Evolutionary conservation across 92 coral and sea anemone species (phyloP).

Genomic region (Siderastrea radians): DNA sequence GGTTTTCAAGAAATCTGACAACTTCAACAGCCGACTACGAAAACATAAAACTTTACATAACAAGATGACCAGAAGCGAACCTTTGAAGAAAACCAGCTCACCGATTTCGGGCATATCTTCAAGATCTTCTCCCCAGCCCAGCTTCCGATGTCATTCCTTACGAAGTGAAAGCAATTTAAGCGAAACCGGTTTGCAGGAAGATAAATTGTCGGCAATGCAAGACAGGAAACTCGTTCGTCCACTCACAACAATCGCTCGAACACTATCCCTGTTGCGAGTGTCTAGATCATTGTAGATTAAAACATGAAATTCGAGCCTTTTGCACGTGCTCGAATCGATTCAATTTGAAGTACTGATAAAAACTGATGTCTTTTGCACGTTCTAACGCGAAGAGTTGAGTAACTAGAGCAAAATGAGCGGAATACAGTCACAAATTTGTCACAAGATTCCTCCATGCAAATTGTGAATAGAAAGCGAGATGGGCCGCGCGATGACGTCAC

Average conservation of each 20-base stretch:
- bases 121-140: conserved; percentile 10
- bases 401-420: conserved; percentile 21
- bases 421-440: conserved; percentile 11
- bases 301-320: conserved; percentile 44
- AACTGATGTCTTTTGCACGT: conserved; percentile 29
- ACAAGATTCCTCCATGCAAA: conserved; percentile 59
- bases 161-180: conserved; percentile 30
- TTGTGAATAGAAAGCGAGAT: conserved; percentile 37
- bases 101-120: conserved; percentile 65
- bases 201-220: conserved; percentile 18
- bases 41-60: conserved; percentile 2
- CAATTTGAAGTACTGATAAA: conserved; percentile 3
- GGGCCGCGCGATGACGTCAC: conserved; percentile 63
- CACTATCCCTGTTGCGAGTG: conserved; percentile 28
- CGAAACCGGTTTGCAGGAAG: conserved; percentile 36
- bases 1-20: conserved; percentile 35
- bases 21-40: not conserved
- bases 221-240: conserved; percentile 24
- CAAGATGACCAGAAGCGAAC: conserved; percentile 8
- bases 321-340: conserved; percentile 47
- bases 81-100: conserved; percentile 13
- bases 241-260: conserved; percentile 37
- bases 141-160: conserved; percentile 55
- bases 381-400: conserved; percentile 15
- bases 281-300: conserved; percentile 43